phyloP scores from a whole-genome alignment of 1,140 invertebrate species.

The Battus philenor region DNA sequence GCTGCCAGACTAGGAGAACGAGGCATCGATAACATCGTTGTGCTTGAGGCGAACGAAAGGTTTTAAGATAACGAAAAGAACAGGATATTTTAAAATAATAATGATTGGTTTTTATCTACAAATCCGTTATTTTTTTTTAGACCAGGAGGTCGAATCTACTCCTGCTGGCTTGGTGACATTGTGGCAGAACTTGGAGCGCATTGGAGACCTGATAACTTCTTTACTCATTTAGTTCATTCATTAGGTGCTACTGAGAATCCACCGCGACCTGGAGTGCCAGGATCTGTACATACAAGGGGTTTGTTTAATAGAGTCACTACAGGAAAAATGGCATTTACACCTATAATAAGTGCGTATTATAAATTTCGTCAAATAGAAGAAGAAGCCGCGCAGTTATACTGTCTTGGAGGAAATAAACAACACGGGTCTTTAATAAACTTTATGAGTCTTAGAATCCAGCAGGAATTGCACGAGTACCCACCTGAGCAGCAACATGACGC shows the following conservation, averaged over 20 bases:
- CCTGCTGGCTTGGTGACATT: constrained; percentile 82
- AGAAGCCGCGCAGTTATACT: constrained; percentile 75
- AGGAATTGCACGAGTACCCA: constrained; percentile 80
- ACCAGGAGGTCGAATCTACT: constrained; percentile 81
- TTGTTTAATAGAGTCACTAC: constrained; percentile 79
- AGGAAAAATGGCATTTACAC: constrained; percentile 76
- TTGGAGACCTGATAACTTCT: constrained; percentile 75
- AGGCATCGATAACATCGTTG: constrained; percentile 79
- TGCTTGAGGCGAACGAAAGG: constrained; percentile 83
- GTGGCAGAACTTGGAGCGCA: constrained; percentile 81
- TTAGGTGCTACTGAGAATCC: constrained; percentile 78
- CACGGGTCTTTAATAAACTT: constrained; percentile 81
- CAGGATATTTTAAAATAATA: not conserved
- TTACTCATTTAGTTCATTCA: constrained; percentile 78
- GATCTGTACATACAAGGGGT: constrained; percentile 66
- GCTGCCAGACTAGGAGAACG: constrained; percentile 79
- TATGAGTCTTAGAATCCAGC: constrained; percentile 79
- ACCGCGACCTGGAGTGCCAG: constrained; percentile 69
- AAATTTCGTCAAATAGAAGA: constrained; percentile 79
- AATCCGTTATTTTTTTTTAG: constrained; percentile 29
- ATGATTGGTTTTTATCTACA: not conserved
- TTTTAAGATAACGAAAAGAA: constrained; percentile 32
- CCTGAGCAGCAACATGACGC: constrained; percentile 81
- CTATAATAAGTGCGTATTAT: constrained; percentile 78
- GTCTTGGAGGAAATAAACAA: constrained; percentile 76